Percentiles rank a stretch among this genome's conserved stretches.
Evolutionary conservation across 2,113 vertebrate genomes (phyloP).

Genomic region (Thalassoma bifasciatum): DNA sequence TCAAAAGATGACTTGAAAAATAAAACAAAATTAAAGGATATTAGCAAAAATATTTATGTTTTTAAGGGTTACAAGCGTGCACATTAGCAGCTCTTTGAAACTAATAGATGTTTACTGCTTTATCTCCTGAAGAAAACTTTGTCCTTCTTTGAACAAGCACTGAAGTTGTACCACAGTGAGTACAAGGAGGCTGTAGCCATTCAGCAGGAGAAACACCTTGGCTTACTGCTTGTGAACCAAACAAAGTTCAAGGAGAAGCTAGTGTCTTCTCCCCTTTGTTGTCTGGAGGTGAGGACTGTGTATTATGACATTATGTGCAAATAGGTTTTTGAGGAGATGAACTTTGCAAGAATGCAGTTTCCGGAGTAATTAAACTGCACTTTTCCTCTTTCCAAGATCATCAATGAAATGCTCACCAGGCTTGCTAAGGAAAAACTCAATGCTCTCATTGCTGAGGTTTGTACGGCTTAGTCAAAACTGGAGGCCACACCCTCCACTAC

Average conservation of each 20-base stretch:
- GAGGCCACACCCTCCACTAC: conserved; percentile 81
- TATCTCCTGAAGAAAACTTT: conserved; percentile 72
- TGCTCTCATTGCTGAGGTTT: conserved; percentile 82
- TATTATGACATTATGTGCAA: background rate
- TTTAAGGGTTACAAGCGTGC: background rate
- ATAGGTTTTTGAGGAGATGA: too few species aligned
- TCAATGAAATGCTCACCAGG: conserved; percentile 83
- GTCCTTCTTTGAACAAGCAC: conserved; percentile 82
- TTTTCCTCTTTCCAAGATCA: conserved; percentile 75
- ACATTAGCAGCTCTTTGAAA: background rate
- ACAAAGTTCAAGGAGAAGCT: conserved; percentile 84
- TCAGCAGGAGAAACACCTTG: conserved; percentile 80
- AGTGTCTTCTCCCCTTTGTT: conserved; percentile 82
- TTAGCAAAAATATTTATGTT: too few species aligned
- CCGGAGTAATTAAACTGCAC: too few species aligned
- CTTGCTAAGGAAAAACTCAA: conserved; percentile 86
- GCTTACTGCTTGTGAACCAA: conserved; percentile 87
- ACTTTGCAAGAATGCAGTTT: background rate
- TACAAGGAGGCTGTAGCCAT: conserved; percentile 82
- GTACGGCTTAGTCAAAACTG: conserved; percentile 86
- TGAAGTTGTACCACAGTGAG: conserved; percentile 85
- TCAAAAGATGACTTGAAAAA: too few species aligned
- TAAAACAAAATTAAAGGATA: too few species aligned
- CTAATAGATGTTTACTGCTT: conserved; percentile 5
- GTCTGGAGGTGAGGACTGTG: conserved; percentile 83